Evolutionary conservation across 2,888 invertebrate genomes (phyloP).

Genomic region (Acanthoscelides obtectus): DNA sequence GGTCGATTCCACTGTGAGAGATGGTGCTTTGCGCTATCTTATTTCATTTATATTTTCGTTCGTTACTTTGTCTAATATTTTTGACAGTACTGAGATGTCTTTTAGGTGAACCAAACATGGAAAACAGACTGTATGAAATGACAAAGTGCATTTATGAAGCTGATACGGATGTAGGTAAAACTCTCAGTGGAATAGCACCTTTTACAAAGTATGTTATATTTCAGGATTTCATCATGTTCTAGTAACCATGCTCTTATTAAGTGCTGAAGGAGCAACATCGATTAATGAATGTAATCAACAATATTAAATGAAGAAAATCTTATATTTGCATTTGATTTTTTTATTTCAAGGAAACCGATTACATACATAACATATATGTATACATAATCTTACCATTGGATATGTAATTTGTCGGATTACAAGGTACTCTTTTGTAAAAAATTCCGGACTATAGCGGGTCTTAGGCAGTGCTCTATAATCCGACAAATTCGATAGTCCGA

Average conservation of each 20-base stretch:
- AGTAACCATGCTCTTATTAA: neutral
- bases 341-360: too few species aligned
- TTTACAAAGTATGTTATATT: neutral
- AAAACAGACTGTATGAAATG: conserved; percentile 20
- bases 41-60: too few species aligned
- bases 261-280: neutral
- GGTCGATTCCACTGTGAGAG: too few species aligned
- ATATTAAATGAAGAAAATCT: neutral
- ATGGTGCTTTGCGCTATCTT: too few species aligned
- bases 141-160: conserved; percentile 20
- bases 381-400: too few species aligned
- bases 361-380: too few species aligned
- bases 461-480: too few species aligned
- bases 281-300: neutral
- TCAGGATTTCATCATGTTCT: neutral
- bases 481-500: too few species aligned
- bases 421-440: too few species aligned
- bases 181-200: neutral
- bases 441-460: too few species aligned
- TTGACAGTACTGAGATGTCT: too few species aligned
- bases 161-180: conserved; percentile 21
- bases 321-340: neutral
- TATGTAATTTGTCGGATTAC: too few species aligned
- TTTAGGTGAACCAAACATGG: conserved; percentile 15
- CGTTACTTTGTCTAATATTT: conserved; percentile 1